Evolutionary conservation across 2,797 vertebrate species (phyloP).

Genomic region (Tragelaphus eurycerus): DNA sequence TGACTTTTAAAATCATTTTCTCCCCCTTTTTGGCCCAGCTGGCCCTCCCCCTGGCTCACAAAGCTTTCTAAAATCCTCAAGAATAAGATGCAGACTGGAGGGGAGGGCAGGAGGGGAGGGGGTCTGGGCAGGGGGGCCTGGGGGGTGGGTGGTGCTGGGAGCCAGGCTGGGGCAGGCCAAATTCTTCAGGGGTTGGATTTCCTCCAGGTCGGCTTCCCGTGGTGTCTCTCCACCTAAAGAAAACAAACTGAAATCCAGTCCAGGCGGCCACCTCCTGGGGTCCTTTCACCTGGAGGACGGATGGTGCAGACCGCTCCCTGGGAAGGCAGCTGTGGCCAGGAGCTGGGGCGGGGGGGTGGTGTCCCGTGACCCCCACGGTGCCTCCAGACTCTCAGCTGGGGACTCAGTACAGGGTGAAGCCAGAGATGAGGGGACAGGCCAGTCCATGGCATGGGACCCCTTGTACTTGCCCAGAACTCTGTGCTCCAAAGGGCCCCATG

Average conservation of each 20-base stretch:
- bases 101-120: background rate
- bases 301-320: background rate
- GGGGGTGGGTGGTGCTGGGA: background rate
- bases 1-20: background rate
- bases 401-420: no score
- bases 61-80: conserved; percentile 42
- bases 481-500: background rate
- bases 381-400: background rate
- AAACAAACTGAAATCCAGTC: conserved; percentile 64
- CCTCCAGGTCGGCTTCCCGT: conserved; percentile 37
- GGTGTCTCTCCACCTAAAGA: conserved; percentile 52
- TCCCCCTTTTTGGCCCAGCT: background rate
- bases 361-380: background rate
- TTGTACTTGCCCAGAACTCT: background rate
- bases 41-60: background rate
- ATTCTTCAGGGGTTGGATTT: conserved; percentile 74
- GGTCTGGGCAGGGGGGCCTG: background rate
- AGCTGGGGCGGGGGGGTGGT: background rate
- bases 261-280: background rate
- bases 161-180: conserved; percentile 37
- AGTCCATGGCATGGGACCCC: no score
- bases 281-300: background rate
- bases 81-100: conserved; percentile 13
- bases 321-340: background rate
- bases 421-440: background rate